Evolutionary conservation across 2,797 vertebrate species (phyloP), one percentile per base, ranked within the genome.

Genomic region (Enteromius afrohamiltoni): DNA sequence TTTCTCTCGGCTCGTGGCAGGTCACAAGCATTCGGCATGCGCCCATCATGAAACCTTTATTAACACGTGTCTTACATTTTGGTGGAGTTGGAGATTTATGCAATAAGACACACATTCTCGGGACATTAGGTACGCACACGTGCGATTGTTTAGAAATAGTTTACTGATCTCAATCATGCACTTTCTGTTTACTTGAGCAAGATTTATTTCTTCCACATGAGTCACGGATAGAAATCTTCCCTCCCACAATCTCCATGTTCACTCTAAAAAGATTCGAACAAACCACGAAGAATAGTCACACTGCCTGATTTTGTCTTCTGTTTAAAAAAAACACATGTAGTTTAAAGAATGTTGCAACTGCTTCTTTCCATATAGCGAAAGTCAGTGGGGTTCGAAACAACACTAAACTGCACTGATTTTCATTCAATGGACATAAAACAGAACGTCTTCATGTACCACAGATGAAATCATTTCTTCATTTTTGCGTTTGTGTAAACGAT

Each of bases 21-120:
- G 55, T 76, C 80, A 68, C 34, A 77, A 47, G 14, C 62, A 11
- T 45, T 78, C 23, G 64, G 80, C 76, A 37, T 80, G 83, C 70
- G 55, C 65, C 64, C 47, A 31, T 68, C 8, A 77, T 75, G 47
- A 83, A 83, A 68, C 34, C 62, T 67, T 80, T 88, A 85, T 91
- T 91, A 87, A 88, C 83, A 85, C 90, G 87, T 89, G 87, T 87
- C 85, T 82, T 79, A 83, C 83, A 79, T 82, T 68, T 80, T 76
- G 49, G 71, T 49, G 74, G 29, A 74, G 26, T 51, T 29, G 3
- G 29, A 47, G 6, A 14, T 83, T 69, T 83, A 40, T 16, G 49
- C 23, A 70, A 81, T 16, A 34, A 4, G 26, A 62, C 23, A 21
- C 29, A 55, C 70, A 76, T 82, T 67, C 11, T 83, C 19, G 19